These are phyloP conservation scores for Gortyna flavago DNA, from an alignment of 2,888 invertebrate genomes.

Conservation along the genomic window DNA sequence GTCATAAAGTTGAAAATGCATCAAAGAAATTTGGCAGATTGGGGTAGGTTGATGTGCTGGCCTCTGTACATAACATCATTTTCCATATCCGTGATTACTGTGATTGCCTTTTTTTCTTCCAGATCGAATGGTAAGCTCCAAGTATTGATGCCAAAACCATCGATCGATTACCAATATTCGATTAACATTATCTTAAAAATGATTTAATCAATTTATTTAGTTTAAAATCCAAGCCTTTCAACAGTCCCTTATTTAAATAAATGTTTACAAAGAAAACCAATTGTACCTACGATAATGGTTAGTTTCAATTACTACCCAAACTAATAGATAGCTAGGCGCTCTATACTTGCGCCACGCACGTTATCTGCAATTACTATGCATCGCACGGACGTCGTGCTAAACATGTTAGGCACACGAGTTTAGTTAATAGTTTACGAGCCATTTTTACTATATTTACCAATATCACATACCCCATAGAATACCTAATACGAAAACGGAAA, in stretches of 20 bases:
- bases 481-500: slow-evolving; percentile 40
- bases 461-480: slow-evolving; percentile 53
- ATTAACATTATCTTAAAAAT: no score
- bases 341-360: slow-evolving; percentile 52
- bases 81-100: background rate
- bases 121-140: background rate
- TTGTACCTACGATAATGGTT: background rate
- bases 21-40: no score
- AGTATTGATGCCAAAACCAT: background rate
- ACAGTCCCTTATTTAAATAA: background rate
- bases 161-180: background rate
- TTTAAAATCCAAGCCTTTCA: no score
- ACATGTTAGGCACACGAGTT: slow-evolving; percentile 68
- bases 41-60: no score
- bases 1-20: no score
- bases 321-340: slow-evolving; percentile 52
- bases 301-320: background rate
- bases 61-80: background rate
- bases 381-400: slow-evolving; percentile 66
- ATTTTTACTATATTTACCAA: slow-evolving; percentile 62
- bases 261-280: background rate
- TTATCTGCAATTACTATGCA: slow-evolving; percentile 72
- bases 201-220: no score
- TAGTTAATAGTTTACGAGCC: slow-evolving; percentile 65
- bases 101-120: background rate